Conservation (phyloP, 2,888 invertebrate genomes). For the Lucinisca nassula region DNA sequence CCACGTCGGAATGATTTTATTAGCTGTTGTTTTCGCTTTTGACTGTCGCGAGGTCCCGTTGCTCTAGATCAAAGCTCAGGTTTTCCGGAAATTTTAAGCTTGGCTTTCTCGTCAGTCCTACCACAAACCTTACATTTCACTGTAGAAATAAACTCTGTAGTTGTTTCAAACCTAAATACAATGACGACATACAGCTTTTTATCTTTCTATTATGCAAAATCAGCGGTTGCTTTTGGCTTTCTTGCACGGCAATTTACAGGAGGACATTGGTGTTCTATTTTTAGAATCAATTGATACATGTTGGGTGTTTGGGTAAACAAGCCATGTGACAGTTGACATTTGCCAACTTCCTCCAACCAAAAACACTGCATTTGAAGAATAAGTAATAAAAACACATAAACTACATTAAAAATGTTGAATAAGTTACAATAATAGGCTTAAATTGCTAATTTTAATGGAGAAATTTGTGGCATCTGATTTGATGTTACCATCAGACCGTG, state of each 20-base stretch:
- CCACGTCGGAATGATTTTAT: not conserved
- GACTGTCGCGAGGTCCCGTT: constrained; percentile 8
- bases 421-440: too few relatives aligned
- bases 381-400: too few relatives aligned
- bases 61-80: not conserved
- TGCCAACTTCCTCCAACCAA: not conserved
- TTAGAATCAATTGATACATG: constrained; percentile 36
- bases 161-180: not conserved
- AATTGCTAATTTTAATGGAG: too few relatives aligned
- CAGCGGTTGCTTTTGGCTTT: not conserved
- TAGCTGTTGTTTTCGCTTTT: not conserved
- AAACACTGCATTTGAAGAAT: too few relatives aligned
- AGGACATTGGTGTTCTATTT: constrained; percentile 57
- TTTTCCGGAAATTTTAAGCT: not conserved
- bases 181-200: not conserved
- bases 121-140: not conserved
- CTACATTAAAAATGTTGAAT: too few relatives aligned
- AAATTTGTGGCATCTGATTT: too few relatives aligned
- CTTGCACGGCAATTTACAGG: constrained; percentile 42
- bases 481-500: too few relatives aligned
- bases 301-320: not conserved
- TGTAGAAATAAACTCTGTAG: not conserved
- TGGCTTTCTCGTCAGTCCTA: not conserved
- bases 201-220: not conserved
- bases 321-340: not conserved